Conservation (phyloP, 2,113 vertebrate genomes). For the Siniperca chuatsi region DNA sequence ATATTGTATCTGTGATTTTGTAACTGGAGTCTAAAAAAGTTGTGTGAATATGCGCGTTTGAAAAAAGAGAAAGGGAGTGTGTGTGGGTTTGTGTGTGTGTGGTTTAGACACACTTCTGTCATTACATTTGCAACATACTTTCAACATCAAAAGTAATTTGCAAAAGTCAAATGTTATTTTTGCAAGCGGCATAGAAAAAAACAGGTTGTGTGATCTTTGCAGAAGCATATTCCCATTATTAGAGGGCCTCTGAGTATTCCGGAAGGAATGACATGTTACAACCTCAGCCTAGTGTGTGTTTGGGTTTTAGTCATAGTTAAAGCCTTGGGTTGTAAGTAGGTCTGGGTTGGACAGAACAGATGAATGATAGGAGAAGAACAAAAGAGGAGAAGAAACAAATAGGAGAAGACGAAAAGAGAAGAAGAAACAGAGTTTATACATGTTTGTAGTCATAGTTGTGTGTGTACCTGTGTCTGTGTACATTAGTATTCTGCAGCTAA, state of each 20-base stretch:
- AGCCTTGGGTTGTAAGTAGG: background rate
- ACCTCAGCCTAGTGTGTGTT: constrained; percentile 5
- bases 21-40: background rate
- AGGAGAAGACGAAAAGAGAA: background rate
- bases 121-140: background rate
- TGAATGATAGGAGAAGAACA: background rate
- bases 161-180: background rate
- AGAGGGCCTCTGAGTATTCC: background rate
- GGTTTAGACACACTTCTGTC: background rate
- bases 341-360: background rate
- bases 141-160: too few relatives aligned
- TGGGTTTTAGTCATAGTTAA: constrained; percentile 6
- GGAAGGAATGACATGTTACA: constrained; percentile 8
- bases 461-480: background rate
- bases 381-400: background rate
- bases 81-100: background rate
- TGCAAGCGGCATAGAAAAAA: background rate
- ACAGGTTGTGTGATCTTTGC: background rate
- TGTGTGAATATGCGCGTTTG: background rate
- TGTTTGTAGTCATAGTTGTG: background rate
- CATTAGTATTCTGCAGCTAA: background rate
- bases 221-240: background rate
- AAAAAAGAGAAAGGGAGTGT: background rate
- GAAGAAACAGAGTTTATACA: background rate
- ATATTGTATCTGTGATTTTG: background rate